Evolutionary conservation across 2,113 vertebrate species (phyloP), one percentile per base, ranked within the genome.

Genomic region (Tichodroma muraria): DNA sequence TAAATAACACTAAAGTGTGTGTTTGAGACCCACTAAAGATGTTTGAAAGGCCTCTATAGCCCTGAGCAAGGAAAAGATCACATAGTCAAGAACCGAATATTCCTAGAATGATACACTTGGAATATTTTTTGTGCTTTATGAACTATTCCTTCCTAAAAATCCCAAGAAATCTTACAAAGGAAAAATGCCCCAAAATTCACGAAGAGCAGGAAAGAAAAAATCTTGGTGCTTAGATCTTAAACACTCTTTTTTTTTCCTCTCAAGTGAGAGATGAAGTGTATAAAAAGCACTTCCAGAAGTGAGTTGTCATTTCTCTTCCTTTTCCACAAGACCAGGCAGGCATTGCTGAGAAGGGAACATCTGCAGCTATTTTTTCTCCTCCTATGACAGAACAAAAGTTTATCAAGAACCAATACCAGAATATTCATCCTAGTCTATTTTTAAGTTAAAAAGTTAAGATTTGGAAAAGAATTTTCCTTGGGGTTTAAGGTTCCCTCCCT

Each of bases 61-160:
- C 75, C 35, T 53, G 35, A 94, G 70, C 78, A 76, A 95, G 66
- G 70, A 80, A 87, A 94, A 72, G 15, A 64, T 79, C 79, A 37
- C n/a, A 40, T 9, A 71, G 9, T 15, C 35, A 47, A 38, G 60
- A 80, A 70, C 31, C 7, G 47, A 84, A 52, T 81, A 82, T 53
- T 94, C 57, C 6, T 25, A 71, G 49, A 79, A 64, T 80, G 71
- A 82, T 8, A 27, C 22, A 7, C 25, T 80, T 38, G 17, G 13
- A 78, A 27, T 69, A 5, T 10, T 44, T 72, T 88, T 35, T 35
- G 10, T 61, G n/a, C 27, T 80, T 16, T 42, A 7, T 30, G 45
- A 88, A 37, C 15, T 40, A 12, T 45, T 77, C 24, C 11, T 27
- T 44, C 28, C 15, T 19, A 31, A 61, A 80, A 70, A 31, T 13